Base-by-base conservation (phyloP, 2,797 vertebrate genomes). In the Macropus fuliginosus region DNA sequence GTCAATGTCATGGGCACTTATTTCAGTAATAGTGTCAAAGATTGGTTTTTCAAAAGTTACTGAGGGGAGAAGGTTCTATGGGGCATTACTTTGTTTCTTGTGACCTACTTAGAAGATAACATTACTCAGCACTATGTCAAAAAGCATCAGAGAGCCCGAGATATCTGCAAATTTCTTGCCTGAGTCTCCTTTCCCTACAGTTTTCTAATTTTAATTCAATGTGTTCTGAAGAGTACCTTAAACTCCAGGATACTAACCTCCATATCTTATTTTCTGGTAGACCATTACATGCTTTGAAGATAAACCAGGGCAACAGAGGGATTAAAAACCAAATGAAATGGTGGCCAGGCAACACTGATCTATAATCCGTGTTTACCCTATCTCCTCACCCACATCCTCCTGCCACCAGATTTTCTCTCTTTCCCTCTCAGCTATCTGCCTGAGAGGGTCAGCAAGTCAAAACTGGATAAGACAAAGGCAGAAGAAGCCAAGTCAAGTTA, bases 61-160 rank as follows among this genome's bases (percentile, higher is more conserved):
- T 1, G 10, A 50, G 81, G 50, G 81, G 91, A 11, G 31, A 46
- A 92, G 52, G 14, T 52, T 87, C 31, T 66, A 57, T 46, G n/a
- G 91, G 91, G 52, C 46, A 55, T 87, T 14, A 1, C 50, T 96
- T 95, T 91, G 90, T 93, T 87, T 90, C 56, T 95, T 55, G 40
- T 52, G 93, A 96, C 96, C 95, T 97, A 97, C 89, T 97, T 96
- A 97, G 8, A 46, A 94, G 57, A 46, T 0, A 11, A 11, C 10
- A 40, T 94, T 91, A 46, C 91, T 56, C 31, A 40, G 21, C 6
- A 34, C 54, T 40, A 34, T 55, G 34, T 56, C 90, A 91, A 91
- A 91, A 91, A 91, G 34, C 55, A 34, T 91, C 34, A n/a, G 54
- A 91, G 40, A 18, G 54, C 54, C 54, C 1, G 10, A 87, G 21